phyloP scores from a whole-genome alignment of 1,140 invertebrate genomes.

The Tachypleus tridentatus region DNA sequence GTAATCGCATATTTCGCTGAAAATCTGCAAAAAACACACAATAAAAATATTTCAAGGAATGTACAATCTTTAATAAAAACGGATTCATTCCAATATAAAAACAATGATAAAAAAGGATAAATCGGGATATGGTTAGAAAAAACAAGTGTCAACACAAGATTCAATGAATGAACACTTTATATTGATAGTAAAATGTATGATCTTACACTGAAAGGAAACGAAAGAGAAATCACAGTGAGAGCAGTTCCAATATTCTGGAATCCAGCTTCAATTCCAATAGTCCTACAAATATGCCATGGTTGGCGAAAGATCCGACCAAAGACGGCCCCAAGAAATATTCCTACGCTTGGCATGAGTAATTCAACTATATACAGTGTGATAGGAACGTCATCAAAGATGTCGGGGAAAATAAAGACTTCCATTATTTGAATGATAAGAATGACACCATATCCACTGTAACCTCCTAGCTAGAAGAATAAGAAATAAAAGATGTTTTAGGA shows the following conservation, averaged over 20 bases:
- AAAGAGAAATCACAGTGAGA: conserved; percentile 27
- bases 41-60: too few relatives aligned
- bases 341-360: conserved; percentile 30
- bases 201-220: conserved; percentile 26
- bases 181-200: too few relatives aligned
- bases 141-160: too few relatives aligned
- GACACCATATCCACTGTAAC: conserved; percentile 24
- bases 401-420: conserved; percentile 27
- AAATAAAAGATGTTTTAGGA: background rate
- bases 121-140: too few relatives aligned
- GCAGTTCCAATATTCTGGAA: conserved; percentile 36
- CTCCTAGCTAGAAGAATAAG: conserved; percentile 20
- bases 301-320: conserved; percentile 29
- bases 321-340: conserved; percentile 32
- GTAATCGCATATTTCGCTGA: too few relatives aligned
- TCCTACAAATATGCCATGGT: conserved; percentile 26
- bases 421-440: conserved; percentile 26
- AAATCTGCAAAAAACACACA: too few relatives aligned
- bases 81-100: too few relatives aligned
- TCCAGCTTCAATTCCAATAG: conserved; percentile 36
- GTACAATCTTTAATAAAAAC: too few relatives aligned
- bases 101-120: too few relatives aligned
- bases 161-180: too few relatives aligned
- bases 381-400: conserved; percentile 31
- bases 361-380: conserved; percentile 30